Evolutionary conservation across 2,888 invertebrate genomes (phyloP).

Genomic region (Eristalis intricaria): DNA sequence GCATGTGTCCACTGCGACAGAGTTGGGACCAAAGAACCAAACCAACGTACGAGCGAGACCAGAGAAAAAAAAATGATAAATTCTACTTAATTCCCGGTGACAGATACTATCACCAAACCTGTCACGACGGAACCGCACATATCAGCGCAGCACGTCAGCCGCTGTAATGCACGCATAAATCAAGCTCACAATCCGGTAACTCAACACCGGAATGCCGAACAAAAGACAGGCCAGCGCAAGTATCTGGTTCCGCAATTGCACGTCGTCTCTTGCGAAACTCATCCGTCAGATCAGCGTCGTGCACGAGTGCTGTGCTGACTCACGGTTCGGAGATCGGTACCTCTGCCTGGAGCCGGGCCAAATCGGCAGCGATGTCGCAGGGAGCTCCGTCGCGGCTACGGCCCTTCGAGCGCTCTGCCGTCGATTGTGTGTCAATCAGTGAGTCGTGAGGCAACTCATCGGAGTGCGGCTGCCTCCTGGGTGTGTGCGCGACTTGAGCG

Average conservation of each 20-base stretch:
- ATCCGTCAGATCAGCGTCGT: conserved; percentile 42
- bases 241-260: conserved; percentile 59
- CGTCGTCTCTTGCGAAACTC: conserved; percentile 26
- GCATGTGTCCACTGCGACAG: not conserved
- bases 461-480: conserved; percentile 34
- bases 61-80: conserved; percentile 32
- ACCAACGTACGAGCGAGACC: too few relatives aligned
- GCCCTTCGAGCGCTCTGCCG: conserved; percentile 18
- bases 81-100: conserved; percentile 55
- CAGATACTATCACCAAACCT: conserved; percentile 68
- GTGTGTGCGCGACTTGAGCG: conserved; percentile 38
- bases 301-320: conserved; percentile 44
- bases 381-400: conserved; percentile 51
- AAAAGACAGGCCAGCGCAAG: conserved; percentile 35
- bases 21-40: not conserved
- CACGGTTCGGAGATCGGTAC: conserved; percentile 41
- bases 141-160: conserved; percentile 62
- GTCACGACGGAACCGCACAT: conserved; percentile 56
- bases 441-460: conserved; percentile 40
- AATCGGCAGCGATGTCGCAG: conserved; percentile 7
- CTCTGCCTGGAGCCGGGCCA: conserved; percentile 40
- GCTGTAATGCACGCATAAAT: conserved; percentile 65
- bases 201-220: conserved; percentile 60
- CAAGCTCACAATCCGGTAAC: conserved; percentile 60
- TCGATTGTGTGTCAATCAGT: conserved; percentile 64